A percentile compares a stretch with the other conserved stretches of the same genome.
Conservation (phyloP, 2,113 vertebrate genomes). For the Sphyrna mokarran region DNA sequence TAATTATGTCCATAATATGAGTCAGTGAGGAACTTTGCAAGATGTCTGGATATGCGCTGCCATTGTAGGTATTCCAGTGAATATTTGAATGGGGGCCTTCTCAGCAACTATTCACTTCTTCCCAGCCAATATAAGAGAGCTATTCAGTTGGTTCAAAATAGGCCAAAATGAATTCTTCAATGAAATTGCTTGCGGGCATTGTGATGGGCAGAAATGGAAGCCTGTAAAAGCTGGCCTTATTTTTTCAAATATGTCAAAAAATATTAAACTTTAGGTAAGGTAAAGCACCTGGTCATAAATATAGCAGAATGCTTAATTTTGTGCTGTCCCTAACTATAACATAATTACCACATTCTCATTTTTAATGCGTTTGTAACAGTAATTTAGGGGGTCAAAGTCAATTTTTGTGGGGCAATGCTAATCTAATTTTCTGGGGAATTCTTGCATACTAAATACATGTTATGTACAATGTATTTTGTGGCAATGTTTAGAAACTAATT, state of each 20-base stretch:
- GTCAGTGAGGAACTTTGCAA: not conserved
- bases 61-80: too few species aligned
- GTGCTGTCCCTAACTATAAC: not conserved
- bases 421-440: not conserved
- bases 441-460: not conserved
- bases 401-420: not conserved
- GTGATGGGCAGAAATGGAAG: not conserved
- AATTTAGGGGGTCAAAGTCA: not conserved
- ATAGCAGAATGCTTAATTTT: not conserved
- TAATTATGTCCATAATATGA: not conserved
- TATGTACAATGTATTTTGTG: not conserved
- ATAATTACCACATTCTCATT: not conserved
- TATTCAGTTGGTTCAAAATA: not conserved
- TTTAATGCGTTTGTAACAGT: not conserved
- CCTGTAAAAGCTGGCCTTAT: not conserved
- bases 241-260: not conserved
- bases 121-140: not conserved
- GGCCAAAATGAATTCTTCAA: not conserved
- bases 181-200: not conserved
- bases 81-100: not conserved
- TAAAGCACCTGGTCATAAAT: not conserved
- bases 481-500: not conserved
- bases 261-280: not conserved
- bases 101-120: not conserved
- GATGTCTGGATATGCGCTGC: not conserved